phyloP scores from a whole-genome alignment of 2,113 vertebrate species.

The Saguinus imperator region DNA sequence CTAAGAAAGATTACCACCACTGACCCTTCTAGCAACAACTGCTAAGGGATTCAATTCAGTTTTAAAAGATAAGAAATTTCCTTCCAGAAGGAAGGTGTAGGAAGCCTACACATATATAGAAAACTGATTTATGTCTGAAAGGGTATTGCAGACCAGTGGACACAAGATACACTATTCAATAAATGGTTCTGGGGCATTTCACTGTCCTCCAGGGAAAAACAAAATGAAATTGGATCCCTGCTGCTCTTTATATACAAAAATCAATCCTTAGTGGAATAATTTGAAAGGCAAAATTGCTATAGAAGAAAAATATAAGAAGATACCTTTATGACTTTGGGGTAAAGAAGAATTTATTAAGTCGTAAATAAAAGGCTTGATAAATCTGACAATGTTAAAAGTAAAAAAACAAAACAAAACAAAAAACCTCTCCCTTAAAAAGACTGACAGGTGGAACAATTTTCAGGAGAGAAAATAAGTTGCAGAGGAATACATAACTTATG shows the following conservation, averaged over 20 bases:
- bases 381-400: background rate
- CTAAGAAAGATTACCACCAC: background rate
- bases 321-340: background rate
- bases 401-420: background rate
- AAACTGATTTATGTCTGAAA: background rate
- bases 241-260: background rate
- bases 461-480: background rate
- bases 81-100: background rate
- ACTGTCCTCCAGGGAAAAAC: slow-evolving; percentile 24
- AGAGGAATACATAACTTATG: background rate
- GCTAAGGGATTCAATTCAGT: background rate
- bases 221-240: slow-evolving; percentile 35
- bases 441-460: background rate
- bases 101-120: background rate
- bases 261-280: background rate
- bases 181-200: background rate
- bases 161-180: background rate
- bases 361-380: slow-evolving; percentile 48
- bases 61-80: background rate
- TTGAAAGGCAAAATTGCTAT: slow-evolving; percentile 26
- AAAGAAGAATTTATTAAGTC: slow-evolving; percentile 48
- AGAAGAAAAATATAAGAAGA: slow-evolving; percentile 38
- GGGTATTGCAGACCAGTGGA: background rate
- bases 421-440: background rate
- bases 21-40: background rate